Conservation (phyloP, 2,113 vertebrate genomes). For the Centropus unirufus region DNA sequence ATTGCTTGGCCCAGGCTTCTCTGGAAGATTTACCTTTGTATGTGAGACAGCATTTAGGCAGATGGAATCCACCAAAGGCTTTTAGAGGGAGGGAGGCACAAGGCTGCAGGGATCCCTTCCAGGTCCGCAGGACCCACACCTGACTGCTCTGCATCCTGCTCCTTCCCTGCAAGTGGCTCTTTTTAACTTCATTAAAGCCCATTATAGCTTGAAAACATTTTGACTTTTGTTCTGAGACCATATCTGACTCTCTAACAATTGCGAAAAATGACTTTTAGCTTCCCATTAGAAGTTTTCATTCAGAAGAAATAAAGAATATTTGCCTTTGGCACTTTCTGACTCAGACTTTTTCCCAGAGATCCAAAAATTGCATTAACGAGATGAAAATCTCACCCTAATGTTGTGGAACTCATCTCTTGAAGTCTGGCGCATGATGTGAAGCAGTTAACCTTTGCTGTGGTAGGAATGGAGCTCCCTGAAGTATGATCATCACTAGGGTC, state of each 20-base stretch:
- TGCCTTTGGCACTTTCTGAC: constrained; percentile 29
- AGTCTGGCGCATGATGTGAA: neutral
- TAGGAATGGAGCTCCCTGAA: neutral
- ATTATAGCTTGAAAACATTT: neutral
- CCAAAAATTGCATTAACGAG: constrained; percentile 2
- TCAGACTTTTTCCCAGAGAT: neutral
- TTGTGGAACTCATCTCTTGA: constrained; percentile 3
- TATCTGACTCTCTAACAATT: neutral
- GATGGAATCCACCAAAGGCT: neutral
- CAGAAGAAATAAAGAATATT: constrained; percentile 31
- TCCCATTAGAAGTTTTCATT: constrained; percentile 23
- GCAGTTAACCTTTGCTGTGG: constrained; percentile 32
- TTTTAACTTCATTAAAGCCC: neutral
- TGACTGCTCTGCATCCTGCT: neutral
- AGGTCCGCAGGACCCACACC: neutral
- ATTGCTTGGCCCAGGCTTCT: neutral
- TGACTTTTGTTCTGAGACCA: neutral
- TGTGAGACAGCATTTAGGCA: neutral
- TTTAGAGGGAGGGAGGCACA: neutral
- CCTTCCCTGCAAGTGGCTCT: neutral
- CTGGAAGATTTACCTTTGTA: neutral
- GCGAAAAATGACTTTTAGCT: neutral
- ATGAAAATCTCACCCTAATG: neutral
- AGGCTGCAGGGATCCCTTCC: neutral
- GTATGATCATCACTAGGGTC: neutral